These are phyloP conservation scores for Calcarius lapponicus DNA, from an alignment of 2,797 vertebrate genomes.

Conservation along the genomic window DNA sequence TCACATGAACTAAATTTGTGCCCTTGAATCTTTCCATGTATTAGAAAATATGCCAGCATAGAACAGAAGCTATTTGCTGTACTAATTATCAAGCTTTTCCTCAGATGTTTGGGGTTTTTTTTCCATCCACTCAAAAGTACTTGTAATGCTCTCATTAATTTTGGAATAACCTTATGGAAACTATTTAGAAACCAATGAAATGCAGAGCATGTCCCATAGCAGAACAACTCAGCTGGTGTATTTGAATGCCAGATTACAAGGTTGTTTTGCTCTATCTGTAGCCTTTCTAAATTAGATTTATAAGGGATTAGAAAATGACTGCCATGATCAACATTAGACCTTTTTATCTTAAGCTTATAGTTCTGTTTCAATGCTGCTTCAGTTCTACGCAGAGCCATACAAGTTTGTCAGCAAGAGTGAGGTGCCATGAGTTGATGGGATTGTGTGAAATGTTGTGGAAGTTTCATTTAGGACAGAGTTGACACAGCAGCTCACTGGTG, in stretches of 20 bases:
- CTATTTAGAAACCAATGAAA: background rate
- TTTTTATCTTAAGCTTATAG: background rate
- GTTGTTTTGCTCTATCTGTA: background rate
- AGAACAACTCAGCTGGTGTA: background rate
- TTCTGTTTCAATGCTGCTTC: background rate
- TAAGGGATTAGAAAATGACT: background rate
- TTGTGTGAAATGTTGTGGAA: background rate
- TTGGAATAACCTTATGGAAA: background rate
- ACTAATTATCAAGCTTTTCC: background rate
- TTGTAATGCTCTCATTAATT: background rate
- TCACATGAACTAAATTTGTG: background rate
- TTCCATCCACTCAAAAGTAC: background rate
- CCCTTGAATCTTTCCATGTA: background rate
- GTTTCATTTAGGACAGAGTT: background rate
- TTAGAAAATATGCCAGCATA: background rate
- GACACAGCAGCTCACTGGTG: accelerated
- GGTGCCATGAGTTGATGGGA: background rate
- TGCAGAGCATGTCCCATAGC: background rate
- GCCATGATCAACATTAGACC: background rate
- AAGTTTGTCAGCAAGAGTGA: background rate
- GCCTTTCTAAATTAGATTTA: background rate
- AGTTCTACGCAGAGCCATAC: background rate
- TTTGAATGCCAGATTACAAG: background rate
- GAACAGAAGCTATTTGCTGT: background rate
- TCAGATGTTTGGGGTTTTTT: background rate